phyloP scores from a whole-genome alignment of 1,140 invertebrate genomes.

The Hylaeus volcanicus region DNA sequence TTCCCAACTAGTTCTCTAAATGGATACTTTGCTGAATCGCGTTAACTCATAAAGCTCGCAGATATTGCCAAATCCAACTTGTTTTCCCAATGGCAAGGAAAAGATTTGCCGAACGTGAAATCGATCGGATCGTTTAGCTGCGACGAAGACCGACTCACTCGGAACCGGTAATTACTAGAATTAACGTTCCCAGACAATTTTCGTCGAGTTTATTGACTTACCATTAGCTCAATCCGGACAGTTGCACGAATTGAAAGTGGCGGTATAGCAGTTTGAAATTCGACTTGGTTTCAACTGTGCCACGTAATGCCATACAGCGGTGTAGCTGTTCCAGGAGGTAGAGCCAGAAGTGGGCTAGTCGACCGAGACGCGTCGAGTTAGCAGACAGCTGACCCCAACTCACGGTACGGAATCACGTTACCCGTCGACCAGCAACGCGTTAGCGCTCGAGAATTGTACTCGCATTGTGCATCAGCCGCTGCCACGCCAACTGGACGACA shows the following conservation, averaged over 20 bases:
- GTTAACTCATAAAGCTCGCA: no score
- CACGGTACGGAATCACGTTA: constrained; percentile 75
- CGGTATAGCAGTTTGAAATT: constrained; percentile 38
- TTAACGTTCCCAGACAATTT: constrained; percentile 30
- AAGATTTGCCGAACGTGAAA: background rate
- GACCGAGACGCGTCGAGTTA: constrained; percentile 66
- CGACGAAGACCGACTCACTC: constrained; percentile 1
- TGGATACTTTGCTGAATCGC: no score
- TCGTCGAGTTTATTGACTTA: constrained; percentile 35
- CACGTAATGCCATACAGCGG: constrained; percentile 4
- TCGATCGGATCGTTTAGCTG: background rate
- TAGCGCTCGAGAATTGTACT: constrained; percentile 74
- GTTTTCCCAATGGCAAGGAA: no score
- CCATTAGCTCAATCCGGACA: background rate
- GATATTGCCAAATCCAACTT: no score
- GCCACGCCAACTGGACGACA: constrained; percentile 68
- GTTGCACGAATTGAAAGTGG: background rate
- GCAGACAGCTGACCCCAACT: constrained; percentile 72
- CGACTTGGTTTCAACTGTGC: constrained; percentile 24
- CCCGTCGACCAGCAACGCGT: constrained; percentile 69
- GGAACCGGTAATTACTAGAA: constrained; percentile 17
- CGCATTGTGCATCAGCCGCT: constrained; percentile 70
- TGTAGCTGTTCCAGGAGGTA: background rate
- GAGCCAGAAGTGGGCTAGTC: constrained; percentile 53
- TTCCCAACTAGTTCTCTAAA: no score